Conservation (phyloP, 1,140 invertebrate species). For the Trachymyrmex cornetzi region DNA sequence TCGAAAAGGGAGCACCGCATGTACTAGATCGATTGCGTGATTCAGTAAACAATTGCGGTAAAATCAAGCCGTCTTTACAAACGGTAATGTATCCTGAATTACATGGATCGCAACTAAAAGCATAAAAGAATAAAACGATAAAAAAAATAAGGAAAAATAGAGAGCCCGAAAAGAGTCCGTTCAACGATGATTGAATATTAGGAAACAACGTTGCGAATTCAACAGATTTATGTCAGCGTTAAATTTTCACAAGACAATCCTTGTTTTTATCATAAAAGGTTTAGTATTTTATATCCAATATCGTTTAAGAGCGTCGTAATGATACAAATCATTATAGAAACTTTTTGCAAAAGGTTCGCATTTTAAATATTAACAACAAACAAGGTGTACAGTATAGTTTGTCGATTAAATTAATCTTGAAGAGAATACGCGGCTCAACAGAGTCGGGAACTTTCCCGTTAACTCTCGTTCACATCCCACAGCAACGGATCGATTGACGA, state of each 20-base stretch:
- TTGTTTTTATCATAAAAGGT: background rate
- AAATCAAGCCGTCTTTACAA: slow-evolving; percentile 25
- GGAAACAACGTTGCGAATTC: background rate
- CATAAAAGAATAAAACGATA: background rate
- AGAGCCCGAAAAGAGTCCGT: background rate
- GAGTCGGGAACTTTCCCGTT: slow-evolving; percentile 21
- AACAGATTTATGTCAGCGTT: background rate
- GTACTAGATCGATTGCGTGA: slow-evolving; percentile 43
- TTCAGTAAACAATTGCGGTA: slow-evolving; percentile 24
- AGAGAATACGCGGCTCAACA: slow-evolving; percentile 13
- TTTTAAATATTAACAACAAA: slow-evolving; percentile 2
- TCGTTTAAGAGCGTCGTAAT: slow-evolving; percentile 21
- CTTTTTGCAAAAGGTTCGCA: background rate
- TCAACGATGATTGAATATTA: background rate
- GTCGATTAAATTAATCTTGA: slow-evolving; percentile 31
- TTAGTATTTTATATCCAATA: background rate
- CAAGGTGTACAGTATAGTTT: background rate
- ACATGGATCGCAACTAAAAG: background rate
- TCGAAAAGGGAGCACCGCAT: slow-evolving; percentile 40
- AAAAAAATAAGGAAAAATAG: background rate
- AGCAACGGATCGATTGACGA: slow-evolving; percentile 26
- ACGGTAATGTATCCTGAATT: slow-evolving; percentile 22
- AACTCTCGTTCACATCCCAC: slow-evolving; percentile 28
- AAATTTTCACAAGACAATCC: slow-evolving; percentile 4
- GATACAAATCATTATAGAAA: background rate